Percentiles rank a stretch among this genome's conserved stretches.
These are phyloP conservation scores for Jordanella pulchra DNA, from an alignment of 2,797 vertebrate species.

Conservation along the genomic window DNA sequence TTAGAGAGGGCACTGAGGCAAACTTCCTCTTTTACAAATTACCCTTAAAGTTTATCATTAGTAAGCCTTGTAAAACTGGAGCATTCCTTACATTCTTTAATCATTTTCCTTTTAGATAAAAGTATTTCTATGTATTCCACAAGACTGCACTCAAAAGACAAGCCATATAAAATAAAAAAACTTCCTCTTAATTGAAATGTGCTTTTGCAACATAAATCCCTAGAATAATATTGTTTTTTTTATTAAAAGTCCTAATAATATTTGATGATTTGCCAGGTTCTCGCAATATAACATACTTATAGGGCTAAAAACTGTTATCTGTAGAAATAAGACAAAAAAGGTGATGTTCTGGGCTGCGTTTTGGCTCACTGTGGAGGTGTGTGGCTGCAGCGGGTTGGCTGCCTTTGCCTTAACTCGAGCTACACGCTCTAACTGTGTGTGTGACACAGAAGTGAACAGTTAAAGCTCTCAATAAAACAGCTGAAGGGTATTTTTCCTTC, in stretches of 20 bases:
- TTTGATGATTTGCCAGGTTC: slow-evolving; percentile 2
- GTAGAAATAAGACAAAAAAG: slow-evolving; percentile 47
- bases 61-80: neutral
- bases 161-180: neutral
- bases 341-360: slow-evolving; percentile 43
- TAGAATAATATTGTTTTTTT: neutral
- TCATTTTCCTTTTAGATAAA: neutral
- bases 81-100: neutral
- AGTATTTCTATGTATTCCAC: neutral
- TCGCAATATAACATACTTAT: slow-evolving; percentile 26
- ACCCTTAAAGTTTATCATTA: neutral
- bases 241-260: neutral
- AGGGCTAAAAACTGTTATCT: slow-evolving; percentile 32
- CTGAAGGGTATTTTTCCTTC: slow-evolving; percentile 48
- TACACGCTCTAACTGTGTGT: slow-evolving; percentile 18
- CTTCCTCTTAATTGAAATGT: neutral
- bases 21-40: neutral
- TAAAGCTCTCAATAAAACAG: slow-evolving; percentile 48
- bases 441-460: slow-evolving; percentile 36
- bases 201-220: neutral
- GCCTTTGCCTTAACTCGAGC: slow-evolving; percentile 39
- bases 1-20: too few relatives aligned
- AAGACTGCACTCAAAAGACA: neutral
- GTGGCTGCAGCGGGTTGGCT: slow-evolving; percentile 46
- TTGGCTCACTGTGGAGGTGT: slow-evolving; percentile 45